phyloP scores from a whole-genome alignment of 2,797 vertebrate species.

The Neostethus bicornis region DNA sequence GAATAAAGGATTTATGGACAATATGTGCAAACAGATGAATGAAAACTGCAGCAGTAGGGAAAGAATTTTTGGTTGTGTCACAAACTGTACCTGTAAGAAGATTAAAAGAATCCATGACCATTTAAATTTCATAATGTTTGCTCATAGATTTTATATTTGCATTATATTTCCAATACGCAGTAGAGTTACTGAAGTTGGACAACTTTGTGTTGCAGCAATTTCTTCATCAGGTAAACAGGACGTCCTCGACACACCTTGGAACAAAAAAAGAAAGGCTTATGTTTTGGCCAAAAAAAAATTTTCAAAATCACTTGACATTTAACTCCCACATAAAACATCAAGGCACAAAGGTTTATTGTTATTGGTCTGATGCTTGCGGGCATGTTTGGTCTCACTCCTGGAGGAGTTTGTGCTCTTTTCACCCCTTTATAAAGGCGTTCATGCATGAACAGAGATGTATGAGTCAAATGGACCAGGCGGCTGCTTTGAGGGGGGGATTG shows the following conservation, averaged over 20 bases:
- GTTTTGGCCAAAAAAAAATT: constrained; percentile 21
- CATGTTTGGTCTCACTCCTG: constrained; percentile 41
- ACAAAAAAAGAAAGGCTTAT: constrained; percentile 4
- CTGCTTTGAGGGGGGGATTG: constrained; percentile 1
- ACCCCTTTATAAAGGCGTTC: constrained; percentile 7
- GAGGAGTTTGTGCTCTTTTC: constrained; percentile 6
- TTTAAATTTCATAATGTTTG: neutral
- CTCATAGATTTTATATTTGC: too few relatives aligned
- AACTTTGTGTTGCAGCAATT: constrained; percentile 2
- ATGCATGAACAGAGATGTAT: constrained; percentile 14
- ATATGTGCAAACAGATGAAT: constrained; percentile 12
- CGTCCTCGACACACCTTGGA: constrained; percentile 1
- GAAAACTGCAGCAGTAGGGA: neutral
- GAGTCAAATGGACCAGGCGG: too few relatives aligned
- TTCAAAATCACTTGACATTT: constrained; percentile 6
- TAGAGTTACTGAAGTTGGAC: neutral
- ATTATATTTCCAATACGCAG: too few relatives aligned
- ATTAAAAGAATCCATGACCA: neutral
- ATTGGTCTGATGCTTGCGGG: constrained; percentile 24
- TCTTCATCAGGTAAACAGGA: constrained; percentile 6
- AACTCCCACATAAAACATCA: constrained; percentile 23
- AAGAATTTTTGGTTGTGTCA: too few relatives aligned
- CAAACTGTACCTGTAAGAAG: too few relatives aligned
- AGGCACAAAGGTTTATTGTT: constrained; percentile 23
- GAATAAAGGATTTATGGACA: constrained; percentile 11